A percentile compares a stretch with the other conserved stretches of the same genome.
Evolutionary conservation across 2,797 vertebrate genomes (phyloP).

Genomic region (Thalassophryne amazonica): DNA sequence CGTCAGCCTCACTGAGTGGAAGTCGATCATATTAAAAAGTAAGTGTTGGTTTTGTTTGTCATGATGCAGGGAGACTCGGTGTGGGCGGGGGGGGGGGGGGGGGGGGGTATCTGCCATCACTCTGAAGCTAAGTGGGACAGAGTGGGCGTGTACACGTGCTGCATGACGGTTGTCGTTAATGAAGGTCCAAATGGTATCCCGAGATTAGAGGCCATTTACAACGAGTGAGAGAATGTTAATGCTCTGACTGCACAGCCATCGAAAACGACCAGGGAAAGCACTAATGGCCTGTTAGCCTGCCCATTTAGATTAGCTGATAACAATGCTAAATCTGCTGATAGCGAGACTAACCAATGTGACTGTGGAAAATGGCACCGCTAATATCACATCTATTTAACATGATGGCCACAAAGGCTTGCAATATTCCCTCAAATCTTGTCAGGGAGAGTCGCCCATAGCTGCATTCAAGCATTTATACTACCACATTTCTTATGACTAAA

Average conservation of each 20-base stretch:
- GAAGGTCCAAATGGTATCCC: not conserved
- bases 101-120: not conserved
- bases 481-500: too few species aligned
- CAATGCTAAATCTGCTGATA: conserved; percentile 11
- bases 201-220: conserved; percentile 23
- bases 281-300: conserved; percentile 31
- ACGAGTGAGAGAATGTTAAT: conserved; percentile 9
- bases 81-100: too few species aligned
- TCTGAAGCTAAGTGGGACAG: not conserved
- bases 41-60: too few species aligned
- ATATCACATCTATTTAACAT: conserved; percentile 24
- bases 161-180: conserved; percentile 1
- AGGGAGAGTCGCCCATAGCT: not conserved
- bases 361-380: conserved; percentile 2
- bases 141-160: not conserved
- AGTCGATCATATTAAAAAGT: too few species aligned
- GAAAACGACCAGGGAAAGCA: not conserved
- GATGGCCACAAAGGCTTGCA: conserved; percentile 12
- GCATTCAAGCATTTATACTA: too few species aligned
- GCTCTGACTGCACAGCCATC: conserved; percentile 14
- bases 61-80: too few species aligned
- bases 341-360: conserved; percentile 3
- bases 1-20: too few species aligned
- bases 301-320: conserved; percentile 39
- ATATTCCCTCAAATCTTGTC: conserved; percentile 6